Conservation (phyloP, 2,797 vertebrate species). For the Parauchenoglanis punctatus region DNA sequence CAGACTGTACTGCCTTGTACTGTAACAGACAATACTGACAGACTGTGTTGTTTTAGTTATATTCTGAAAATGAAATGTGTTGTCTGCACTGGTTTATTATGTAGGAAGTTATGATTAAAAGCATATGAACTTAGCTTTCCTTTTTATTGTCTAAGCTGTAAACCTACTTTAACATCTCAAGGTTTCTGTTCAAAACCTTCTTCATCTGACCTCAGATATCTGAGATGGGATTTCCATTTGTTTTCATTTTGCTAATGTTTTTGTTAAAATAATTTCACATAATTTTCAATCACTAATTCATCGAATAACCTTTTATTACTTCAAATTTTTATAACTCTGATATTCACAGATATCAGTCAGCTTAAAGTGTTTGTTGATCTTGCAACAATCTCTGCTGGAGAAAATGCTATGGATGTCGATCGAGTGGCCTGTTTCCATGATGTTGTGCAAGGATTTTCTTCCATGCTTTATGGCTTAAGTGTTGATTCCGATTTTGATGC, state of each 20-base stretch:
- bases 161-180: background rate
- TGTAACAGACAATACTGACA: background rate
- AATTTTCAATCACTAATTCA: background rate
- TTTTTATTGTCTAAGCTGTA: background rate
- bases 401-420: slow-evolving; percentile 95
- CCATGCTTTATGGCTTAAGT: slow-evolving; percentile 87
- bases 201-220: background rate
- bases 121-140: background rate
- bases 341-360: slow-evolving; percentile 84
- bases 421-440: slow-evolving; percentile 94
- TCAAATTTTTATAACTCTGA: background rate
- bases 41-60: background rate
- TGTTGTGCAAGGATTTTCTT: slow-evolving; percentile 86
- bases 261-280: background rate
- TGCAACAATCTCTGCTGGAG: slow-evolving; percentile 95
- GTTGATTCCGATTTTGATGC: slow-evolving; percentile 71
- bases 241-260: background rate
- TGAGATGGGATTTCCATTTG: background rate
- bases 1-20: background rate
- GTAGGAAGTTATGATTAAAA: background rate
- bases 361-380: slow-evolving; percentile 96
- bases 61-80: background rate
- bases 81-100: background rate
- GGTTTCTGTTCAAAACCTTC: background rate
- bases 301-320: background rate